Evolutionary conservation across 2,113 vertebrate genomes (phyloP).

Genomic region (Prionailurus bengalensis): DNA sequence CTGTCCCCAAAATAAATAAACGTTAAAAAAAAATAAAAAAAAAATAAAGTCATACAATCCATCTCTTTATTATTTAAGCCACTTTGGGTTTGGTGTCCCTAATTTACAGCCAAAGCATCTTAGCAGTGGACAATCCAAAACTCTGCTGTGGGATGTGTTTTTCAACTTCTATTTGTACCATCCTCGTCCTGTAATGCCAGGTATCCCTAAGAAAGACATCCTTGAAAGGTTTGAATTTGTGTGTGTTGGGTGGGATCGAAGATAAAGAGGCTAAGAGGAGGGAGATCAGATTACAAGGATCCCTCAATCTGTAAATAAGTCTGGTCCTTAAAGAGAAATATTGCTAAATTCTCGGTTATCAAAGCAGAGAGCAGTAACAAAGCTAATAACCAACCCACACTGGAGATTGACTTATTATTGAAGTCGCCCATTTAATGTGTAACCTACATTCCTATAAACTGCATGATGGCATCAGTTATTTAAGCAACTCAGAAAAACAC

Average conservation of each 20-base stretch:
- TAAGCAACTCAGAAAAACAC: slow-evolving; percentile 8
- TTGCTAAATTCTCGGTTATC: neutral
- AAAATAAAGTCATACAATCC: neutral
- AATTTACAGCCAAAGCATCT: neutral
- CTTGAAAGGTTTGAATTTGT: neutral
- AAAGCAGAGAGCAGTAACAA: neutral
- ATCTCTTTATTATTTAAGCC: neutral
- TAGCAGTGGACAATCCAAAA: neutral
- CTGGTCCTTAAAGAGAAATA: slow-evolving; percentile 22
- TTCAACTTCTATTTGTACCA: neutral
- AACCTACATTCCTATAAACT: neutral
- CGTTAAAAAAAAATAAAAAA: too few species aligned
- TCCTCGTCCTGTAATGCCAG: neutral
- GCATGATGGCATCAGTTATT: neutral
- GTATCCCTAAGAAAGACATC: neutral
- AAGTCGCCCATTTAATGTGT: neutral
- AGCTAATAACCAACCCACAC: neutral
- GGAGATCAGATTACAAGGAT: neutral
- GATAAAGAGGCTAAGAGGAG: neutral
- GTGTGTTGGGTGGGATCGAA: neutral
- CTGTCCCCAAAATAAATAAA: too few species aligned
- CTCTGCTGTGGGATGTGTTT: neutral
- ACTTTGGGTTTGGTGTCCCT: neutral
- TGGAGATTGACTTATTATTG: neutral
- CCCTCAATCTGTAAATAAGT: neutral